These are phyloP conservation scores for Electrophaes corylata DNA, from an alignment of 2,888 invertebrate genomes.

Conservation along the genomic window DNA sequence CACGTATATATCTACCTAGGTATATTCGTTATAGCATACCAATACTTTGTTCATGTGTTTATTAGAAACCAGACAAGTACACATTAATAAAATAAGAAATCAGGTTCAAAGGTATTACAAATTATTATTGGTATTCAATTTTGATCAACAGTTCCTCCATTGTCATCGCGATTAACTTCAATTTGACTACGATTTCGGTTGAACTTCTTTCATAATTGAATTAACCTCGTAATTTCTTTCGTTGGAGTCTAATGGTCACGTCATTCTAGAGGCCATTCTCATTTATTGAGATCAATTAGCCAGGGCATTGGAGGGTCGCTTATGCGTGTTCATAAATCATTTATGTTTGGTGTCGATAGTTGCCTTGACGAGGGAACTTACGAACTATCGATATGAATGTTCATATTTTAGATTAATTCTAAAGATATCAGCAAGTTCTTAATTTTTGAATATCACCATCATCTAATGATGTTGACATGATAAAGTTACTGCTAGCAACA, in stretches of 20 bases:
- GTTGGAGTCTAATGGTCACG: slow-evolving; percentile 62
- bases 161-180: slow-evolving; percentile 40
- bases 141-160: slow-evolving; percentile 29
- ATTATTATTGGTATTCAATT: slow-evolving; percentile 8
- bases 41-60: too few relatives aligned
- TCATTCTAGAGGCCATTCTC: slow-evolving; percentile 66
- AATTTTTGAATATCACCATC: too few relatives aligned
- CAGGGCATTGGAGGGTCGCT: slow-evolving; percentile 38
- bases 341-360: slow-evolving; percentile 37
- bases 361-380: slow-evolving; percentile 12
- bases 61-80: too few relatives aligned
- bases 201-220: slow-evolving; percentile 64
- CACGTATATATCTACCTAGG: too few relatives aligned
- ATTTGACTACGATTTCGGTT: slow-evolving; percentile 45
- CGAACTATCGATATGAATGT: neutral
- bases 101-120: too few relatives aligned
- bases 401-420: neutral
- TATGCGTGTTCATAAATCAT: slow-evolving; percentile 41
- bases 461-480: too few relatives aligned
- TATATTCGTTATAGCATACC: too few relatives aligned
- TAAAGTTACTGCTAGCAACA: too few relatives aligned
- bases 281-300: slow-evolving; percentile 75
- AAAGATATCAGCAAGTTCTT: neutral
- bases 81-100: too few relatives aligned
- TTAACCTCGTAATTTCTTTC: slow-evolving; percentile 73